phyloP scores from a whole-genome alignment of 2,797 vertebrate genomes.

The Sciaenops ocellatus region DNA sequence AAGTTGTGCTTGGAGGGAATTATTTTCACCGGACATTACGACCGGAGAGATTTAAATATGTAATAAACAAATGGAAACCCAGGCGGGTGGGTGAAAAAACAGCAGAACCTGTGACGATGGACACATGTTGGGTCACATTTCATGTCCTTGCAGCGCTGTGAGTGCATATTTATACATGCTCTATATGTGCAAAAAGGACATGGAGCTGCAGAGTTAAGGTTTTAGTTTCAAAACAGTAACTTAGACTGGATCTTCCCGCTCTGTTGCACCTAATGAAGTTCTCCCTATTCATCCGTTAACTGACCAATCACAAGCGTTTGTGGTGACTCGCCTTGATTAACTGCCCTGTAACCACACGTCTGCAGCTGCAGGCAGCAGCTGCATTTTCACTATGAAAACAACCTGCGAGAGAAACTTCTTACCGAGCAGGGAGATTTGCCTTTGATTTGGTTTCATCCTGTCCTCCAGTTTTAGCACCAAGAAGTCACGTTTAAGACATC shows the following conservation, averaged over 20 bases:
- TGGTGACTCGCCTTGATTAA: neutral
- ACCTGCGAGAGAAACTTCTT: slow-evolving; percentile 7
- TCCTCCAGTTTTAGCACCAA: neutral
- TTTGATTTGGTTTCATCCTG: neutral
- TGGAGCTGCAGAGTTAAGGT: neutral
- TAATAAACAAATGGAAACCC: too few species aligned
- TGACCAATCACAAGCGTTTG: slow-evolving; percentile 14
- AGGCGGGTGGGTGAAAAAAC: neutral
- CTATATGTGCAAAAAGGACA: too few species aligned
- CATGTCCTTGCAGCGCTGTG: neutral
- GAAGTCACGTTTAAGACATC: neutral
- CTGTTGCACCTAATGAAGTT: neutral
- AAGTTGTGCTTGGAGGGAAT: too few species aligned
- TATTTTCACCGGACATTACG: too few species aligned
- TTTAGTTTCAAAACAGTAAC: neutral
- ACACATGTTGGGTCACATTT: neutral
- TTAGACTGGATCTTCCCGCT: neutral
- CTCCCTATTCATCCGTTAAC: neutral
- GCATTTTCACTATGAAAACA: slow-evolving; percentile 6
- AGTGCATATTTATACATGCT: neutral
- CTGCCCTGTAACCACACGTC: slow-evolving; percentile 11
- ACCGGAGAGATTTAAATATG: too few species aligned
- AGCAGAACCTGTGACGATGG: neutral
- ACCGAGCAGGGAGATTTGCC: neutral
- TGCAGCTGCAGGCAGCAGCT: slow-evolving; percentile 21